Percentiles rank a stretch among this genome's conserved stretches.
These are phyloP conservation scores for Aramus guarauna DNA, from an alignment of 2,113 vertebrate species.

Conservation along the genomic window DNA sequence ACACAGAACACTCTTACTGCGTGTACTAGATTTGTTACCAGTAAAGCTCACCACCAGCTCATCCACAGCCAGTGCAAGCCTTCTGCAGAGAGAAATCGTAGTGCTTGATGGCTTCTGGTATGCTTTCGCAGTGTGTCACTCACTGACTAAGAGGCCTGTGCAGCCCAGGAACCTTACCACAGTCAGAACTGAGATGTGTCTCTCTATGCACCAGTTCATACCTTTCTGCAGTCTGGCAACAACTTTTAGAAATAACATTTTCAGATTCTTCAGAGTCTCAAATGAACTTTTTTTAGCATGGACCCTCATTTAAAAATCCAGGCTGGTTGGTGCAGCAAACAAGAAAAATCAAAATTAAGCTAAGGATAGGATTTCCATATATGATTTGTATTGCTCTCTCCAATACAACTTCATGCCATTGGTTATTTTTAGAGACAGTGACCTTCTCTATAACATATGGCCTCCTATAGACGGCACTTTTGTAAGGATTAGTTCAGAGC, in stretches of 20 bases:
- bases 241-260: not conserved
- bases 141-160: not conserved
- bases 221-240: not conserved
- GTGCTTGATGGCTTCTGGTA: not conserved
- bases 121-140: not conserved
- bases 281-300: not conserved
- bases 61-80: not conserved
- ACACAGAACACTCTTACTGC: not conserved
- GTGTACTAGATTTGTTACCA: not conserved
- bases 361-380: not conserved
- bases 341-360: not conserved
- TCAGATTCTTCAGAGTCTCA: not conserved
- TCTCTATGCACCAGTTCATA: not conserved
- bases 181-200: not conserved
- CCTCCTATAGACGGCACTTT: not conserved
- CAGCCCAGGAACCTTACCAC: not conserved
- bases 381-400: not conserved
- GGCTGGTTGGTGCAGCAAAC: not conserved
- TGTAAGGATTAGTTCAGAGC: not conserved
- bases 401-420: not conserved
- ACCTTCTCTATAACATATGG: not conserved
- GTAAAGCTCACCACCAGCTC: not conserved
- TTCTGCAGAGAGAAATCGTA: not conserved
- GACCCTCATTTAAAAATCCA: not conserved
- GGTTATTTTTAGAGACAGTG: not conserved